These are phyloP conservation scores for Digitonthophagus gazella DNA, from an alignment of 2,888 invertebrate species.

Conservation along the genomic window DNA sequence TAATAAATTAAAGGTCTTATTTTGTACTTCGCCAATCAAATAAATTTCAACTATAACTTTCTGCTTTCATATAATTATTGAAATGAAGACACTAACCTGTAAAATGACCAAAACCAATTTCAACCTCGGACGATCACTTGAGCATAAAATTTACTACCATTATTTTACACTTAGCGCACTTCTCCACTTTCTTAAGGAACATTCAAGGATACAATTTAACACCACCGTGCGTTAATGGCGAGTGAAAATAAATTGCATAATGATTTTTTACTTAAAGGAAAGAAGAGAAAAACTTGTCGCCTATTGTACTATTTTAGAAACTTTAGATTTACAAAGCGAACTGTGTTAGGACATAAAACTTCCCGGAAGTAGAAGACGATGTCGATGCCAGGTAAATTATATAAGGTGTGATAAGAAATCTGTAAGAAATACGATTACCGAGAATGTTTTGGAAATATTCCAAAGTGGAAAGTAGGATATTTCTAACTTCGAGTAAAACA, in stretches of 20 bases:
- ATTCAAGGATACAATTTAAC: neutral
- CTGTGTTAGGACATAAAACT: neutral
- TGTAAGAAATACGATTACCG: no score
- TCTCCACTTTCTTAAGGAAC: neutral
- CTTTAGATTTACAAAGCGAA: neutral
- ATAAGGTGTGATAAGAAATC: no score
- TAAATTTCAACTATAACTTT: neutral
- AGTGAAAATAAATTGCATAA: neutral
- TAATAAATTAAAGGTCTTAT: neutral
- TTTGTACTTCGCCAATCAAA: neutral
- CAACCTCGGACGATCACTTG: neutral
- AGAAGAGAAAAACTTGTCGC: neutral
- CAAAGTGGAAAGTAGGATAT: no score
- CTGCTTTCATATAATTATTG: neutral
- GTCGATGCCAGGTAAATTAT: no score
- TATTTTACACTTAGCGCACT: neutral
- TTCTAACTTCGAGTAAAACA: neutral
- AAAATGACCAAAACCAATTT: neutral
- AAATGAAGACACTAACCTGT: neutral
- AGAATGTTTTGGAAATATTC: no score
- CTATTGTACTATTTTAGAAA: neutral
- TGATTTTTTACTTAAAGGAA: neutral
- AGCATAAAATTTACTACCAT: neutral
- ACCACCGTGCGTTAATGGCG: no score
- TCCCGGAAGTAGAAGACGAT: no score